Conservation (phyloP, 1,140 invertebrate genomes). For the Aphelenchoides avenae region DNA sequence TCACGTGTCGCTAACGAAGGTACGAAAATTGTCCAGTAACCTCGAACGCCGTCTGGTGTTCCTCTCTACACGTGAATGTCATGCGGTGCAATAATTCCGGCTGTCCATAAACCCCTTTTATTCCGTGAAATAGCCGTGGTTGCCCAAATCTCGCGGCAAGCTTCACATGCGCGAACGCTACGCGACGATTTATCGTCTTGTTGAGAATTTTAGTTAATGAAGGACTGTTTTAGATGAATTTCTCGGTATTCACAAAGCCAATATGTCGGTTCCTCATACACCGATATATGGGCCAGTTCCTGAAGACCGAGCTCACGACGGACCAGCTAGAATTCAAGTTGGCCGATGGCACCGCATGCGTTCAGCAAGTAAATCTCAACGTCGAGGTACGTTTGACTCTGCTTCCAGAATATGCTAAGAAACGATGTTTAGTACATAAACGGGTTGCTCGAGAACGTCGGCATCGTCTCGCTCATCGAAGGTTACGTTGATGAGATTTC, state of each 20-base stretch:
- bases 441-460: slow-evolving; percentile 23
- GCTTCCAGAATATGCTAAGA: slow-evolving; percentile 16
- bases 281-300: slow-evolving; percentile 47
- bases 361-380: slow-evolving; percentile 37
- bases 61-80: too few species aligned
- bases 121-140: too few species aligned
- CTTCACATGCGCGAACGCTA: too few species aligned
- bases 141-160: too few species aligned
- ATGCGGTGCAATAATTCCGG: too few species aligned
- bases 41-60: too few species aligned
- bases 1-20: too few species aligned
- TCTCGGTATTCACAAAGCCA: slow-evolving; percentile 41
- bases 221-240: slow-evolving; percentile 36
- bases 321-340: slow-evolving; percentile 37
- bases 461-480: slow-evolving; percentile 23
- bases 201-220: too few species aligned
- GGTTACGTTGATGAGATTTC: slow-evolving; percentile 35
- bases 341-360: slow-evolving; percentile 30
- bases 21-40: too few species aligned
- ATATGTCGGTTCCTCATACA: slow-evolving; percentile 45
- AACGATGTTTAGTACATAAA: slow-evolving; percentile 35
- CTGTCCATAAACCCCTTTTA: too few species aligned
- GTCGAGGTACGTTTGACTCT: slow-evolving; percentile 27
- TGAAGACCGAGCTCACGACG: slow-evolving; percentile 32
- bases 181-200: too few species aligned